Evolutionary conservation across 2,888 invertebrate species (phyloP).

Genomic region (Molorchus minor): DNA sequence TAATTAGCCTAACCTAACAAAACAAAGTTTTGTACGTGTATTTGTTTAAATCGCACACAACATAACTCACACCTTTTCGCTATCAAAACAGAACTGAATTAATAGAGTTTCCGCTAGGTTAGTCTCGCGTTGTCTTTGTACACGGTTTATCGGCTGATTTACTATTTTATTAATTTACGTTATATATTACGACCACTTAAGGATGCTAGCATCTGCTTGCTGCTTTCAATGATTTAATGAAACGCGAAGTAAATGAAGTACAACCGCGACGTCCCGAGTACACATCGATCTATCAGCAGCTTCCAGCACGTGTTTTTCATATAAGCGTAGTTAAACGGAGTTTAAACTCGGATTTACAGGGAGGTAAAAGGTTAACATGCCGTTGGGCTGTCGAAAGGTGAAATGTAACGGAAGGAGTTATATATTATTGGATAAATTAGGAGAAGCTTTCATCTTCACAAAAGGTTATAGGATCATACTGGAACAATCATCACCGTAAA

Average conservation of each 20-base stretch:
- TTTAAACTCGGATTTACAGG: neutral
- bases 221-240: slow-evolving; percentile 33
- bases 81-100: slow-evolving; percentile 4
- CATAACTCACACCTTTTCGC: neutral
- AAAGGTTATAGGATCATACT: too few species aligned
- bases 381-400: too few species aligned
- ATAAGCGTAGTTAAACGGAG: slow-evolving; percentile 20
- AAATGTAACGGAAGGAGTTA: too few species aligned
- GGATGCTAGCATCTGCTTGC: slow-evolving; percentile 1
- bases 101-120: neutral
- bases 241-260: slow-evolving; percentile 37
- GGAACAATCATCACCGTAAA: too few species aligned
- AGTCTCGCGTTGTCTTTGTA: neutral
- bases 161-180: slow-evolving; percentile 13
- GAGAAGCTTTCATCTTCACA: too few species aligned
- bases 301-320: slow-evolving; percentile 34
- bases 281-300: slow-evolving; percentile 36
- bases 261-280: slow-evolving; percentile 32
- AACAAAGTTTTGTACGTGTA: too few species aligned
- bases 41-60: neutral
- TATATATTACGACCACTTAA: slow-evolving; percentile 6
- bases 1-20: too few species aligned
- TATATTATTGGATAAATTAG: too few species aligned
- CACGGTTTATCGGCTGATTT: neutral
- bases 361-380: neutral